A percentile compares a stretch with the other conserved stretches of the same genome.
Evolutionary conservation across 2,113 vertebrate genomes (phyloP).

Genomic region (Aepyceros melampus): DNA sequence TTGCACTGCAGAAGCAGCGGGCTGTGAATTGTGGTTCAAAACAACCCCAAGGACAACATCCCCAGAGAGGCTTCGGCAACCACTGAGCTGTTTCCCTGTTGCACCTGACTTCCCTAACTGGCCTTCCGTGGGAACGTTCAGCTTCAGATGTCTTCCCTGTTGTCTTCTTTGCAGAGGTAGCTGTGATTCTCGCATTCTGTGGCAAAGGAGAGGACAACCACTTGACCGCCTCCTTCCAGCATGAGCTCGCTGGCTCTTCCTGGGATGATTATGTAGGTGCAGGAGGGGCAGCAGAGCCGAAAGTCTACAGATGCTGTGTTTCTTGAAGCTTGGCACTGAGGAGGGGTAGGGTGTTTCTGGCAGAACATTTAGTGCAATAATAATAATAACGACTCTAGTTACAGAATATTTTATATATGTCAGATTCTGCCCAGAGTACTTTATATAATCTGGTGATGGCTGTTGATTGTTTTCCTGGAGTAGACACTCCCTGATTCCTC

Average conservation of each 20-base stretch:
- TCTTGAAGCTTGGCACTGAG: not conserved
- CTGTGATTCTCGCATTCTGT: not conserved
- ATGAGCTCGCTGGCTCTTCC: not conserved
- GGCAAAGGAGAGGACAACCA: rapidly evolving
- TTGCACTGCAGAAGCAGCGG: rapidly evolving
- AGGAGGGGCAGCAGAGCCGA: not conserved
- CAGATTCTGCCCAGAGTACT: not conserved
- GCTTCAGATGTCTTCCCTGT: not conserved
- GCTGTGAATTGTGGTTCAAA: not conserved
- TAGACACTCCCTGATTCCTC: not conserved
- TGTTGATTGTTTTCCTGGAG: not conserved
- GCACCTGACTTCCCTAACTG: not conserved
- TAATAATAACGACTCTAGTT: not conserved
- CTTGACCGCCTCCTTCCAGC: rapidly evolving
- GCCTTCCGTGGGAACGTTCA: rapidly evolving
- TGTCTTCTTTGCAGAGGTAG: not conserved
- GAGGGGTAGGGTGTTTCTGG: not conserved
- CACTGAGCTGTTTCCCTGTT: not conserved
- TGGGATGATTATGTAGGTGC: rapidly evolving
- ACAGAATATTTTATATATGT: not conserved
- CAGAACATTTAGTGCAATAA: not conserved
- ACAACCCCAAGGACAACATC: not conserved
- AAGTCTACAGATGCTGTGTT: not conserved
- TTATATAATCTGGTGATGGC: not conserved
- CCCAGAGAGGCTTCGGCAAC: not conserved